Evolutionary conservation across 1,140 invertebrate genomes (phyloP), one percentile per base, ranked within the genome.

Genomic region (Eupristina koningsbergeri): DNA sequence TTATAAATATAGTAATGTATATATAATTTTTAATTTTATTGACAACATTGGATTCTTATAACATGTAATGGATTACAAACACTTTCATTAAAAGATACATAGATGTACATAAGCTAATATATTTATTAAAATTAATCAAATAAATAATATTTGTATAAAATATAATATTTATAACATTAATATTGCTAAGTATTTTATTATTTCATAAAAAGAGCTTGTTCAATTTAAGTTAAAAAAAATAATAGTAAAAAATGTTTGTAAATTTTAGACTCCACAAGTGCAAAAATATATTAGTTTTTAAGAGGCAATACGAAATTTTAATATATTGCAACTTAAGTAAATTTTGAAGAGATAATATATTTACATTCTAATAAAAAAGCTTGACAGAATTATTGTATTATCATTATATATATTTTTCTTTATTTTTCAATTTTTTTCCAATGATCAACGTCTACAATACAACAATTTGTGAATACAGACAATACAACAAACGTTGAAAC

Each of bases 41-140:
- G 89, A 91, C 88, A 90, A 91, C 89, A 90, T 90, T 89, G 89
- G 87, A 89, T 90, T 90, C 89, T 88, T 88, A 85, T 90, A 89
- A 89, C 88, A 90, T 88, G 86, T 89, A 89, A 89, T 87, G 86
- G 75, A 79, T 89, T 89, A 89, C n/a, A n/a, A n/a, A n/a, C 89
- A 89, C 89, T 85, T 85, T 89, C 86, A 85, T 87, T 89, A 85
- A 87, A 88, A 86, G 85, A 87, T 88, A 89, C 86, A 84, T 89
- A 87, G 87, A 88, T 89, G 87, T 82, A 82, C 88, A 88, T 89
- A 88, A 90, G 87, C 87, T 88, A 88, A 86, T 87, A 84, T 74
- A 53, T 63, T 73, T 22, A 26, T 26, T 58, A 26, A 58, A 58
- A 3, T 58, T 58, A 45, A 45, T 11, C 13, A 58, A 58, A 58